These are phyloP conservation scores for Tetramorium bicarinatum DNA, from an alignment of 2,888 invertebrate genomes.

Conservation along the genomic window DNA sequence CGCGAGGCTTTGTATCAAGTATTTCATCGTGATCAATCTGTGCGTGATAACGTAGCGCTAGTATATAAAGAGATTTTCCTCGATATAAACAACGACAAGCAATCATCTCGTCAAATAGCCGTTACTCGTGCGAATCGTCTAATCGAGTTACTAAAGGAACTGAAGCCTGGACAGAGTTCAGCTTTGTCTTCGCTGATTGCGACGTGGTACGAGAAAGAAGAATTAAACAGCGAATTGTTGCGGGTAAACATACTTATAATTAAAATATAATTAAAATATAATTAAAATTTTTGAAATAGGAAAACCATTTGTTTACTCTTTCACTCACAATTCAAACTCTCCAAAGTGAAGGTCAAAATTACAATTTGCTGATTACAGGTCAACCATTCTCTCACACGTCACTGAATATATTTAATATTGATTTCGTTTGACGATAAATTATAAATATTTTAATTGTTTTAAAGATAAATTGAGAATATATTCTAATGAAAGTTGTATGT, in stretches of 20 bases:
- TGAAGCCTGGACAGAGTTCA: slow-evolving; percentile 81
- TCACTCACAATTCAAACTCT: not conserved
- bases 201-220: slow-evolving; percentile 79
- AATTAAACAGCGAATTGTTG: slow-evolving; percentile 78
- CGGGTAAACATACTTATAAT: slow-evolving; percentile 73
- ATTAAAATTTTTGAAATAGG: not conserved
- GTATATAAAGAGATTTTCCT: slow-evolving; percentile 84
- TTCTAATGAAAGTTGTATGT: not conserved
- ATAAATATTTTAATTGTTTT: not conserved
- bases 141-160: slow-evolving; percentile 78
- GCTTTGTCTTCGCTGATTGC: slow-evolving; percentile 79
- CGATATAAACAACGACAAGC: slow-evolving; percentile 64
- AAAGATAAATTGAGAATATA: not conserved
- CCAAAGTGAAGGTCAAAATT: not conserved
- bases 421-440: not conserved
- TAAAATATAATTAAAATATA: not conserved
- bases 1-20: slow-evolving; percentile 82
- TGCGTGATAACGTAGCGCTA: slow-evolving; percentile 80
- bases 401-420: not conserved
- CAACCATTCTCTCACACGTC: not conserved
- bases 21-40: slow-evolving; percentile 82
- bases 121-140: slow-evolving; percentile 77
- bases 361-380: not conserved
- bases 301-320: not conserved
- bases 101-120: slow-evolving; percentile 77